Evolutionary conservation across 1,140 invertebrate species (phyloP).

Genomic region (Brachionus sp.): DNA sequence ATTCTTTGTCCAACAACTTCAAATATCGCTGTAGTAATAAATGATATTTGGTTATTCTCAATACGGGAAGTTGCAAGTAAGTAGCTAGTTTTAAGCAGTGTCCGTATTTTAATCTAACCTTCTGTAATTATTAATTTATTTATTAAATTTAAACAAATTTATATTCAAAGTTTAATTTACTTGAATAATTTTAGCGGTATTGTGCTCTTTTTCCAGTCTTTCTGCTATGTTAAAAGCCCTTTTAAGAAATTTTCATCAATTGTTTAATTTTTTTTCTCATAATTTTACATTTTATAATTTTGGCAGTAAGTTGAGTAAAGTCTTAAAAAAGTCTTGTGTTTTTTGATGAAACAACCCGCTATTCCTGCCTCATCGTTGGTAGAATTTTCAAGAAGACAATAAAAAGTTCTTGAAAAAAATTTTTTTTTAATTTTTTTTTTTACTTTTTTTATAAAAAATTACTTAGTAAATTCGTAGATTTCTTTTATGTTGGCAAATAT

Average conservation of each 20-base stretch:
- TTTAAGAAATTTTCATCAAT: background rate
- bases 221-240: conserved; percentile 14
- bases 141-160: background rate
- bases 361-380: conserved; percentile 37
- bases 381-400: background rate
- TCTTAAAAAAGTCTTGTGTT: conserved; percentile 29
- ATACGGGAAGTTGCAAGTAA: conserved; percentile 31
- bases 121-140: background rate
- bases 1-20: conserved; percentile 36
- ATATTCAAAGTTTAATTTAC: background rate
- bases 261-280: background rate
- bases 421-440: background rate
- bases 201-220: conserved; percentile 35
- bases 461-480: conserved; percentile 40
- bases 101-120: conserved; percentile 33
- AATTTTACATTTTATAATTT: conserved; percentile 38
- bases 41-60: conserved; percentile 44
- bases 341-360: conserved; percentile 36
- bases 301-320: conserved; percentile 42
- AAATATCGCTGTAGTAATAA: conserved; percentile 34
- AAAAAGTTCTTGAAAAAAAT: conserved; percentile 29
- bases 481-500: conserved; percentile 43
- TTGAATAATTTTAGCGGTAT: conserved; percentile 17
- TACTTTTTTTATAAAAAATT: background rate
- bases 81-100: conserved; percentile 38